Evolutionary conservation across 2,113 vertebrate genomes (phyloP), one percentile per base, ranked within the genome.

Genomic region (Odocoileus hemionus): DNA sequence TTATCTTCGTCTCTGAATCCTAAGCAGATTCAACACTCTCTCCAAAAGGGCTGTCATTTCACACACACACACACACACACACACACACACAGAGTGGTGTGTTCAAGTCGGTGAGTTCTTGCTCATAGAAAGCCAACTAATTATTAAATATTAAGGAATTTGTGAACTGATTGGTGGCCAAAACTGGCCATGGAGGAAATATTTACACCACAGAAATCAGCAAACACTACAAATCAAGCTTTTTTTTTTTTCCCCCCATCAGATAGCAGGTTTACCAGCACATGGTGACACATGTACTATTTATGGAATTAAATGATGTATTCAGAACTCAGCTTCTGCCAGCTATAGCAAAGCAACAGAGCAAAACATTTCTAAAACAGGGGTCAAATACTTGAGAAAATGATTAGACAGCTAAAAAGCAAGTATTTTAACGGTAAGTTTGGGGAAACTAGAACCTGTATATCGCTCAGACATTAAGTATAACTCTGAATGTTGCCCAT

Each of bases 1-100:
- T 97, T 95, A 67, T 28, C 43, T 83, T 94, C 91, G 10, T 80
- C 82, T 79, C 43, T 47, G 78, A 92, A 93, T 96, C 47, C 78
- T 91, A 70, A 96, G 70, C 61, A 91, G 82, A 96, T 79, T 57
- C 67, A 86, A 89, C 36, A 74, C 16, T 89, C n/a, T 58, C 86
- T 95, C 76, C 43, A 91, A 96, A 95, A 67, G 87, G 43, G 70
- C 21, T 94, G 43, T 17, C 33, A 64, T 61, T 85, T 76, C 23
- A 39, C 23, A 70, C 12, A 76, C 57, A 43, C 90, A 25, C 8
- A 33, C 11, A 33, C 50, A 76, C 36, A 36, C 39, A 39, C 39
- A 39, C 39, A 39, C 39, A 86, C 74, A 92, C 55, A 83, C n/a
- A 80, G 0, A 79, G 36, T 54, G 1, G 2, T 74, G 17, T 50